phyloP scores from a whole-genome alignment of 2,797 vertebrate genomes.

The Rhincodon typus region DNA sequence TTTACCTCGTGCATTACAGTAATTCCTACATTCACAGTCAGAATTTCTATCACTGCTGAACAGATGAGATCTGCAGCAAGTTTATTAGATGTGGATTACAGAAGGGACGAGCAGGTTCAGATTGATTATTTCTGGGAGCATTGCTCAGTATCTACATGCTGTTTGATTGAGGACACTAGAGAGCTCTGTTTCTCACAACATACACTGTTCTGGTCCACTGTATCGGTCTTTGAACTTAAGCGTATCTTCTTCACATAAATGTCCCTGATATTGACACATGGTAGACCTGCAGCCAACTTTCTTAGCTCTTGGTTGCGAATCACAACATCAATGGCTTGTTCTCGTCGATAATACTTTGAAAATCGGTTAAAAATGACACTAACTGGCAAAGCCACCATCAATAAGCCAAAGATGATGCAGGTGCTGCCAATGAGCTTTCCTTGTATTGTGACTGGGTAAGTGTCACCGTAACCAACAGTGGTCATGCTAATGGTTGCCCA shows the following conservation, averaged over 20 bases:
- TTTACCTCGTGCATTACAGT: not conserved
- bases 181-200: not conserved
- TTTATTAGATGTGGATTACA: not conserved
- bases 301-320: constrained; percentile 28
- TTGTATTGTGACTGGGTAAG: constrained; percentile 31
- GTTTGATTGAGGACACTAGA: not conserved
- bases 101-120: not conserved
- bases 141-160: not conserved
- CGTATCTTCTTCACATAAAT: constrained; percentile 23
- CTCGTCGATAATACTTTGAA: constrained; percentile 38
- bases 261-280: constrained; percentile 33
- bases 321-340: constrained; percentile 12
- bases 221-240: not conserved
- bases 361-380: constrained; percentile 39
- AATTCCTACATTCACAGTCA: not conserved
- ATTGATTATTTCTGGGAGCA: not conserved
- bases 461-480: constrained; percentile 38
- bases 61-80: not conserved
- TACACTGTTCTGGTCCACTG: not conserved
- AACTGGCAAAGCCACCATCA: constrained; percentile 38
- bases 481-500: constrained; percentile 40
- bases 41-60: not conserved
- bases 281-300: not conserved
- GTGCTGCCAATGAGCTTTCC: constrained; percentile 29
- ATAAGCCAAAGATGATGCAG: constrained; percentile 39